phyloP scores from a whole-genome alignment of 2,113 vertebrate genomes.

The Dryoscopus gambensis region DNA sequence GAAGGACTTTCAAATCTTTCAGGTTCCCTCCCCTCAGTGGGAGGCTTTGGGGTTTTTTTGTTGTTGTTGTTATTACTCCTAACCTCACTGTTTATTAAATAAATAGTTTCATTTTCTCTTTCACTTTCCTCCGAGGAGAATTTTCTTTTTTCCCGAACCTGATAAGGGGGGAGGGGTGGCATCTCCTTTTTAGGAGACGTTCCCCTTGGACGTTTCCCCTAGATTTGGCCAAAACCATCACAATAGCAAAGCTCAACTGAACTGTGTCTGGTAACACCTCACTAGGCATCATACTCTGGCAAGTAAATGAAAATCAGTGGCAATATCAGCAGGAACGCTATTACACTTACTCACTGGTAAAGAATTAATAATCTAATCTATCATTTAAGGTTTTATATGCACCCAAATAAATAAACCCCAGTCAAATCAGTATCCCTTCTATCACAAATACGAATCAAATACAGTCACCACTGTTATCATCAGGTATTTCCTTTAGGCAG shows the following conservation, averaged over 20 bases:
- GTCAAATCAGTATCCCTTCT: neutral
- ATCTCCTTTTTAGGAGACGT: too few relatives aligned
- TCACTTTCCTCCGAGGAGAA: too few relatives aligned
- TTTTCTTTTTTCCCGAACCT: too few relatives aligned
- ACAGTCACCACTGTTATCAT: neutral
- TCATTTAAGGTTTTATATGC: neutral
- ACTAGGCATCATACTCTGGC: neutral
- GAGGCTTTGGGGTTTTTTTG: too few relatives aligned
- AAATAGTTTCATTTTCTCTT: too few relatives aligned
- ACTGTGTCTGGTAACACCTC: neutral
- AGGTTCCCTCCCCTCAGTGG: too few relatives aligned
- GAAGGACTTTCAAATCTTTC: too few relatives aligned
- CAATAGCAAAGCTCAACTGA: conserved; percentile 4
- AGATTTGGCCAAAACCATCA: too few relatives aligned
- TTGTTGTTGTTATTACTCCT: too few relatives aligned
- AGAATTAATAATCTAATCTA: neutral
- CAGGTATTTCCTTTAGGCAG: neutral
- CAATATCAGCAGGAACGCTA: neutral
- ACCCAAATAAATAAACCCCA: neutral
- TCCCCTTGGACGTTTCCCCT: too few relatives aligned
- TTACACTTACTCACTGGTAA: neutral
- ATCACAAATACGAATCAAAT: neutral
- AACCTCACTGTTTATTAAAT: too few relatives aligned
- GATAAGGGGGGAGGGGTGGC: too few relatives aligned
- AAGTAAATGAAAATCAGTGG: neutral